Conservation (phyloP, 2,797 vertebrate genomes). For the Tapera naevia region DNA sequence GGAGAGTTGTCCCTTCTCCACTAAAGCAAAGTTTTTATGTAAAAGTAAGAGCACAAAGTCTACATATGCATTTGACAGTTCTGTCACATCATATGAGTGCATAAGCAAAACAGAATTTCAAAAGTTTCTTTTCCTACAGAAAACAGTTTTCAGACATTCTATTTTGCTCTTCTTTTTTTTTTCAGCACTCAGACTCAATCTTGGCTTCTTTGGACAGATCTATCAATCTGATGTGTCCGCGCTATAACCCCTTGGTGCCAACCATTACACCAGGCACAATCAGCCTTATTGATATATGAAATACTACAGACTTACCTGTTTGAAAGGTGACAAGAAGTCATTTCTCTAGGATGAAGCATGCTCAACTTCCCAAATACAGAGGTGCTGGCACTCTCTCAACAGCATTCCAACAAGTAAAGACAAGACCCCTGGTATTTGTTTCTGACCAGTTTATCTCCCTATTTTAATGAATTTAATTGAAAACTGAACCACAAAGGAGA, state of each 20-base stretch:
- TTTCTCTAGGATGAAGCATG: not conserved
- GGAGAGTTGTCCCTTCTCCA: too few relatives aligned
- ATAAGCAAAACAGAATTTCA: not conserved
- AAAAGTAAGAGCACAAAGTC: constrained; percentile 27
- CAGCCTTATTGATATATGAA: rapidly evolving
- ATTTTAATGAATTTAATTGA: constrained; percentile 38
- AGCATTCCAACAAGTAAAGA: constrained; percentile 19
- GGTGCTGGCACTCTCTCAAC: too few relatives aligned
- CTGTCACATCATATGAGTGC: not conserved
- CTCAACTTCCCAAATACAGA: not conserved
- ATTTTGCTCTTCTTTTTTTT: not conserved
- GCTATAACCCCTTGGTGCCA: not conserved
- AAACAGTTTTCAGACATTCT: not conserved
- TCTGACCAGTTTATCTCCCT: not conserved
- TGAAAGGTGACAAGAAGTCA: not conserved
- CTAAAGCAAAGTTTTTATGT: constrained; percentile 6
- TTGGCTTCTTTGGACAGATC: not conserved
- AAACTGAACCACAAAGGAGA: constrained; percentile 27
- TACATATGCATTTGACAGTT: not conserved
- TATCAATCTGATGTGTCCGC: not conserved
- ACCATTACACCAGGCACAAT: not conserved
- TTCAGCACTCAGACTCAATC: not conserved
- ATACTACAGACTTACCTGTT: not conserved
- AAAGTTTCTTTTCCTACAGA: not conserved
- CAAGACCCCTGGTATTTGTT: not conserved